Conservation (phyloP, 2,797 vertebrate species). For the Amniataba percoides region DNA sequence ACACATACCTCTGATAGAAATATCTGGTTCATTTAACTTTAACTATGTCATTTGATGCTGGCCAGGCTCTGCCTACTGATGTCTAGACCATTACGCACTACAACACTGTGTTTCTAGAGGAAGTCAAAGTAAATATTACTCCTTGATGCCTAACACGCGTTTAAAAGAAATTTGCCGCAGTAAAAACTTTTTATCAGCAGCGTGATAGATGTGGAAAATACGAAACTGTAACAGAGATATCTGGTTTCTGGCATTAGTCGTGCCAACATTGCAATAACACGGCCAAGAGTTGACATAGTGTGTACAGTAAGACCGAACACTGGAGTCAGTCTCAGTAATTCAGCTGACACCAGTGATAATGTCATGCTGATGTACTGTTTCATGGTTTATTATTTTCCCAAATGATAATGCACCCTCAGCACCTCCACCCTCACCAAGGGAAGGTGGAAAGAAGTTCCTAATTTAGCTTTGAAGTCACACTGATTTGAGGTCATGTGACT, state of each 20-base stretch:
- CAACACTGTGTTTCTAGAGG: neutral
- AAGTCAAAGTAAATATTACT: neutral
- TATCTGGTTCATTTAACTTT: too few species aligned
- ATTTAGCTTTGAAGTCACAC: slow-evolving; percentile 35
- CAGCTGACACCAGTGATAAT: slow-evolving; percentile 5
- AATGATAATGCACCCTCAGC: slow-evolving; percentile 7
- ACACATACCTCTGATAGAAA: neutral
- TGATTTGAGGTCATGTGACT: slow-evolving; percentile 30
- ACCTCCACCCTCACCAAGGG: neutral
- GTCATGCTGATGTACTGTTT: slow-evolving; percentile 14
- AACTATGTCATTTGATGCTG: neutral
- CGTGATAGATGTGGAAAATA: neutral
- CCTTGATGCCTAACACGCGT: neutral
- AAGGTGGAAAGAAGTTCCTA: slow-evolving; percentile 13
- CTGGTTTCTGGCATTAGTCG: neutral
- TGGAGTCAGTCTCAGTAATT: neutral
- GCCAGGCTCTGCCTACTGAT: neutral
- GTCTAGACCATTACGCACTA: neutral
- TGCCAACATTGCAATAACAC: neutral
- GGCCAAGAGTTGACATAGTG: neutral
- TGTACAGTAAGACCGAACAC: slow-evolving; percentile 2
- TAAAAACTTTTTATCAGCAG: neutral
- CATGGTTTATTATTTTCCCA: slow-evolving; percentile 21
- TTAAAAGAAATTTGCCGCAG: neutral
- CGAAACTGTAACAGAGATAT: neutral